These are phyloP conservation scores for Rapana venosa DNA, from an alignment of 2,888 invertebrate genomes.

Conservation along the genomic window DNA sequence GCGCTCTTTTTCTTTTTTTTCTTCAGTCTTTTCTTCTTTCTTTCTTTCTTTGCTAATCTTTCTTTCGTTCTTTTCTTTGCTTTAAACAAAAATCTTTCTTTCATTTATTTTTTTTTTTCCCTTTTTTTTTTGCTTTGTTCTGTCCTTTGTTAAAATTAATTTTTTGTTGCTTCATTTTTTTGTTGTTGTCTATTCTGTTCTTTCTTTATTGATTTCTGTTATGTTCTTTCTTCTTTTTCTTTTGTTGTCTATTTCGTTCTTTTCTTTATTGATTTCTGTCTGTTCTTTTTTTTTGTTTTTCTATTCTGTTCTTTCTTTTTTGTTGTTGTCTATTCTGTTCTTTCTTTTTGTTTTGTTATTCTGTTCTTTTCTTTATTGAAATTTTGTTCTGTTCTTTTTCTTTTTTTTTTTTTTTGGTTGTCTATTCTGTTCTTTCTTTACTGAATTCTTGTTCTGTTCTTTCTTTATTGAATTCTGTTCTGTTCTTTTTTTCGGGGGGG, in stretches of 20 bases:
- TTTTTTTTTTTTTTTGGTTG: not conserved
- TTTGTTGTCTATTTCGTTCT: not conserved
- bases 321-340: not conserved
- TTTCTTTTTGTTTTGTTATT: not conserved
- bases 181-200: not conserved
- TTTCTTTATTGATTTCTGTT: not conserved
- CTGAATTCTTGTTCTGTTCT: not conserved
- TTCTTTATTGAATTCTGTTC: not conserved
- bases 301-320: not conserved
- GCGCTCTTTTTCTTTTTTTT: too few species aligned
- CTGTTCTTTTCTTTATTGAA: not conserved
- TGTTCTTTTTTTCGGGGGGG: not conserved
- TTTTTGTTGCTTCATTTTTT: not conserved
- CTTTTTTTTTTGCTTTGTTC: too few species aligned
- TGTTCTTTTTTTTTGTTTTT: not conserved
- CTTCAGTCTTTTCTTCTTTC: not conserved
- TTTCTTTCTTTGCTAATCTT: not conserved
- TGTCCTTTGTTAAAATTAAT: not conserved
- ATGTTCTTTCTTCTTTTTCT: not conserved
- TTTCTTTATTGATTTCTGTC: not conserved
- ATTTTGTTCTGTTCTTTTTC: not conserved
- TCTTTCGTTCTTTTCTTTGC: not conserved
- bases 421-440: not conserved
- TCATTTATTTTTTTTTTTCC: too few species aligned
- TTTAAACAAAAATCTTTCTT: too few species aligned